These are phyloP conservation scores for Dicentrarchus labrax DNA, from an alignment of 2,113 vertebrate genomes.

Conservation along the genomic window DNA sequence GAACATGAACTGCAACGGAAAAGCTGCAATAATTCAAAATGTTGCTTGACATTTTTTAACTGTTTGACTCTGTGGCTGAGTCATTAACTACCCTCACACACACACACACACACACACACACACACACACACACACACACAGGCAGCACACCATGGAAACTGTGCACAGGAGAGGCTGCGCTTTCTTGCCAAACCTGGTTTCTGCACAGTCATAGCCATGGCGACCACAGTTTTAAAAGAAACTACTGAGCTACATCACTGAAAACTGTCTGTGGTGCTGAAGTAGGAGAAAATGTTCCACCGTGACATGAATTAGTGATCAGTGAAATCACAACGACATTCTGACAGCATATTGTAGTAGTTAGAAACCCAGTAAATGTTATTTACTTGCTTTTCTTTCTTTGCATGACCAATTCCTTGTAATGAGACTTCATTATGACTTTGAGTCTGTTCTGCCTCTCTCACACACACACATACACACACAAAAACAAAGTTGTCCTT, in stretches of 20 bases:
- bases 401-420: background rate
- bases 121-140: slow-evolving; percentile 20
- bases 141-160: slow-evolving; percentile 35
- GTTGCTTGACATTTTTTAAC: slow-evolving; percentile 3
- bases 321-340: background rate
- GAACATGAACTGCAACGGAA: background rate
- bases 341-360: background rate
- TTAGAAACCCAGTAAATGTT: slow-evolving; percentile 1
- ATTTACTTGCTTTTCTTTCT: background rate
- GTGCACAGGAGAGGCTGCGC: slow-evolving; percentile 8
- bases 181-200: slow-evolving; percentile 37
- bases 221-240: slow-evolving; percentile 25
- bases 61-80: slow-evolving; percentile 9
- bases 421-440: background rate
- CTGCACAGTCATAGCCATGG: slow-evolving; percentile 50
- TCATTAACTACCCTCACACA: slow-evolving; percentile 28
- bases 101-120: background rate
- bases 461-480: background rate
- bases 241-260: slow-evolving; percentile 7
- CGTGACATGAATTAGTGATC: slow-evolving; percentile 8
- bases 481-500: slow-evolving; percentile 9
- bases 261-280: background rate
- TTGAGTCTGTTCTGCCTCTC: background rate
- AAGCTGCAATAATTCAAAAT: slow-evolving; percentile 11
- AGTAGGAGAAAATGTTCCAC: background rate